Base-by-base conservation (phyloP, 1,140 invertebrate genomes). In the Oedothorax gibbosus region DNA sequence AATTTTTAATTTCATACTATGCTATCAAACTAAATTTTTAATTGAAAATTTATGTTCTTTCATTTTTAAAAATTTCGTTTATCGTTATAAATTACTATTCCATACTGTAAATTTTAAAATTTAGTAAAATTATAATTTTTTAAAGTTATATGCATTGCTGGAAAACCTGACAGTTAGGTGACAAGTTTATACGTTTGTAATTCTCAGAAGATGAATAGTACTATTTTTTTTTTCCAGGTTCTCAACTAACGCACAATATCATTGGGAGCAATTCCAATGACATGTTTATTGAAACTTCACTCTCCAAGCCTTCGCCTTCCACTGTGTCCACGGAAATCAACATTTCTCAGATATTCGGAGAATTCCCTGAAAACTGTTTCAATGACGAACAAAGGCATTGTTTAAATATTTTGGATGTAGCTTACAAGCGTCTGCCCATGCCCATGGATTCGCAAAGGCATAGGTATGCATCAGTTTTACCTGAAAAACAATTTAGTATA, bases 371-470 rank as follows among this genome's bases (percentile, higher is more conserved):
- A 21, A 84, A 84, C 50, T 20, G n/a, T 56, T 76, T 53, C 49
- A 73, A 57, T 20, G 0, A 8, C 7, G 81, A 84, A 18, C 35
- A 84, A n/a, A 20, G 15, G 18, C 66, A 71, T 11, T 15, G 18
- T 90, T 95, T 98, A 90, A 94, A 96, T 88, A 96, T 98, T 94
- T 94, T 99, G 93, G 97, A 99, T 90, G 93, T 96, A 69, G 95
- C 96, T 66, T 97, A 93, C 90, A 96, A 95, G 91, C 97, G 99
- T 90, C 94, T 99, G 93, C 98, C 98, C 87, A 95, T 97, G 91
- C 96, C 96, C 60, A 96, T 96, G 78, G 98, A 99, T 92, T 98
- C 97, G 12, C 98, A 99, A 91, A 93, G 96, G 88, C 92, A 96
- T 87, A 92, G 90, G 91, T 91, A 86, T 85, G 84, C 49, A 83